Evolutionary conservation across 2,888 invertebrate species (phyloP), one percentile per base, ranked within the genome.

Genomic region (Drosophila cognata): DNA sequence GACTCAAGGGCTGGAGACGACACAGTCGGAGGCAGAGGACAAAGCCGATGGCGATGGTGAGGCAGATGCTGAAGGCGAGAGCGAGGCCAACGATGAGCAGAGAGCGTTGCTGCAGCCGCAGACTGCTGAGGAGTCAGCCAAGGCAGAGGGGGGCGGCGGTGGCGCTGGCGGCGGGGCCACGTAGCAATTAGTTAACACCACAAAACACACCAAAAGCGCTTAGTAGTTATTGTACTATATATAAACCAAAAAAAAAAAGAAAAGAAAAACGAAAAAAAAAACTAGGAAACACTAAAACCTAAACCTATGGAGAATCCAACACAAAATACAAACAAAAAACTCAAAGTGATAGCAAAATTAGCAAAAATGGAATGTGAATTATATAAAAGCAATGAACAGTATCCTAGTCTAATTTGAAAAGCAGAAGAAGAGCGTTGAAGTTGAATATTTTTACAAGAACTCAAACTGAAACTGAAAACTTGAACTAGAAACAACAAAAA

Each of bases 41-140:
- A 69, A 62, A 57, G 33, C 36, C 50, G 66, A 57, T 31, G 70
- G 90, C 28, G 92, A 92, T 33, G 93, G 92, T 71, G 92, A 92
- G 77, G 68, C 11, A 7, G 84, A 81, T 5, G 88, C 51, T 1
- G 75, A 77, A 25, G 89, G 84, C 10, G 91, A 91, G 46, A 79
- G 84, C 13, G 91, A 89, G 50, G 91, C 91, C 29, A 93, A 92
- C 57, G 93, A 93, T 71, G 93, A 93, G 82, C 93, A 93, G 80
- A 88, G 92, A 71, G 93, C 92, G 18, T 77, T 93, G 50, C 79
- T 93, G 50, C 92, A 92, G 70, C 66, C 71, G 31, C 71, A 59
- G 18, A 74, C 61, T 62, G 66, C 67, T 21, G 71, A 72, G n/a
- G 83, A 66, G 13, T 51, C 51, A 8, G 46, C 31, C 55, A 62